Evolutionary conservation across 2,888 invertebrate genomes (phyloP).

Genomic region (Caenorhabditis drosophilae): DNA sequence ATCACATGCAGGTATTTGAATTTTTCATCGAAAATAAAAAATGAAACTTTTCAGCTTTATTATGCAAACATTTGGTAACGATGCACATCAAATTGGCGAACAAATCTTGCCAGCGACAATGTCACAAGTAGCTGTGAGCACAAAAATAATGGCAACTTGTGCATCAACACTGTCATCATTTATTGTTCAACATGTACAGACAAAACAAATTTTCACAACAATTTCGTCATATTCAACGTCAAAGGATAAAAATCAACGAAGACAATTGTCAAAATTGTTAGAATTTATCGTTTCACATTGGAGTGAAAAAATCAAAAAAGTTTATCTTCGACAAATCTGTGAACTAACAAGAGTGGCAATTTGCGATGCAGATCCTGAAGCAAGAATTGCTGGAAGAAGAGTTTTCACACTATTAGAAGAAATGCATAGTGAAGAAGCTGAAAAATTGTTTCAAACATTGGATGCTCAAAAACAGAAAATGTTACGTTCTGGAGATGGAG

Average conservation of each 20-base stretch:
- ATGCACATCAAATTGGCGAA: slow-evolving; percentile 21
- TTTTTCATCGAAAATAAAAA: no score
- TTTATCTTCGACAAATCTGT: slow-evolving; percentile 8
- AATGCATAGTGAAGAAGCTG: slow-evolving; percentile 15
- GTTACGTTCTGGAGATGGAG: slow-evolving; percentile 14
- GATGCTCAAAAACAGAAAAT: slow-evolving; percentile 25
- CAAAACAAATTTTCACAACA: slow-evolving; percentile 27
- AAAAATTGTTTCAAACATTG: slow-evolving; percentile 17
- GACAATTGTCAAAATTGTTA: slow-evolving; percentile 14
- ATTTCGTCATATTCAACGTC: slow-evolving; percentile 17
- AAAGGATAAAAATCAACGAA: slow-evolving; percentile 26
- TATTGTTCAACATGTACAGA: slow-evolving; percentile 26
- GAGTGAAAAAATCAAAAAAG: slow-evolving; percentile 18
- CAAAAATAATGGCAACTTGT: slow-evolving; percentile 36
- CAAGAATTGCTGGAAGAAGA: slow-evolving; percentile 18
- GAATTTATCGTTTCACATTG: slow-evolving; percentile 25
- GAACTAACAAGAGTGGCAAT: slow-evolving; percentile 23
- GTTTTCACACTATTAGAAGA: slow-evolving; percentile 18
- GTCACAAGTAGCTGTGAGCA: slow-evolving; percentile 20
- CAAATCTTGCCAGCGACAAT: slow-evolving; percentile 18
- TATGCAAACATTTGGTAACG: slow-evolving; percentile 16
- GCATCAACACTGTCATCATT: slow-evolving; percentile 15
- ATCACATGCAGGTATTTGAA: no score
- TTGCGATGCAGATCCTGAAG: slow-evolving; percentile 29
- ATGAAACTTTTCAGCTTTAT: no score